phyloP scores from a whole-genome alignment of 2,113 vertebrate genomes.

The Caloenas nicobarica region DNA sequence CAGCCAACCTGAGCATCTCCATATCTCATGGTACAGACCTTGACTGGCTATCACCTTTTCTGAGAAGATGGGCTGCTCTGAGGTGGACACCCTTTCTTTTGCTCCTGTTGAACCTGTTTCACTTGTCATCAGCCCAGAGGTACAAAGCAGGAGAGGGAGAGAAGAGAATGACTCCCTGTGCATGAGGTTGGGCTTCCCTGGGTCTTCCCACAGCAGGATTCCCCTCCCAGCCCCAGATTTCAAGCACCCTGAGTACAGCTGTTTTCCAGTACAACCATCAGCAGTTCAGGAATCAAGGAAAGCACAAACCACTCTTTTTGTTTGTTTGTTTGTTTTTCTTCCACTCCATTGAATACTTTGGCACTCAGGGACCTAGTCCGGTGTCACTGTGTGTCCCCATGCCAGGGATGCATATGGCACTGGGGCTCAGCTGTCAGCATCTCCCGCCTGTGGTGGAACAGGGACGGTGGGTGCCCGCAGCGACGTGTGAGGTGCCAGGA shows the following conservation, averaged over 20 bases:
- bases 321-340: neutral
- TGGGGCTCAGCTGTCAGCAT: too few relatives aligned
- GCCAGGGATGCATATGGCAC: neutral
- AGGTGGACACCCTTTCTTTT: neutral
- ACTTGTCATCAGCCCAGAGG: neutral
- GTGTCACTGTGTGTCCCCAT: rapidly evolving
- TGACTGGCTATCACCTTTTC: neutral
- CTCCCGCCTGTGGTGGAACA: too few relatives aligned
- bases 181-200: neutral
- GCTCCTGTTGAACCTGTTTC: neutral
- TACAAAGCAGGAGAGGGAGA: neutral
- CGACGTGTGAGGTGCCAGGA: neutral
- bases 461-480: too few relatives aligned
- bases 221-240: neutral
- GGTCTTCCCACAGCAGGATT: neutral
- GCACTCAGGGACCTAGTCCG: neutral
- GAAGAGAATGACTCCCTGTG: neutral
- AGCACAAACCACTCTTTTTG: neutral
- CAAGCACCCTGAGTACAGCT: neutral
- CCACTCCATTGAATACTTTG: neutral
- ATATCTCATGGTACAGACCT: neutral
- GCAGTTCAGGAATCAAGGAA: neutral
- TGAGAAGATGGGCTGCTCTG: neutral
- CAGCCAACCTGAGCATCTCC: neutral
- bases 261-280: neutral